phyloP scores from a whole-genome alignment of 92 coral and sea anemone species.

The Zoanthus gigantus region DNA sequence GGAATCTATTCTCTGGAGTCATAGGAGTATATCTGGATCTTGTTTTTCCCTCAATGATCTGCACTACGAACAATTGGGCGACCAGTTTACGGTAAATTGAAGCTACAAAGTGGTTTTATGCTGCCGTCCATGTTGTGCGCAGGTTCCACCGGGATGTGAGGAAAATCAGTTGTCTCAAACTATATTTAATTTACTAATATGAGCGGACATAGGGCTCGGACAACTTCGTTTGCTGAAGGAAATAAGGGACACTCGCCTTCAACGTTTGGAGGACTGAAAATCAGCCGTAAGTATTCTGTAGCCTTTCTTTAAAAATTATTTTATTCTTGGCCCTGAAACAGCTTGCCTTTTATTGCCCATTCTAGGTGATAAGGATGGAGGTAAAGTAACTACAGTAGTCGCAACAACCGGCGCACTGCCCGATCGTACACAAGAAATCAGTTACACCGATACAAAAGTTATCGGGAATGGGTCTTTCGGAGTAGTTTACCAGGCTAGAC shows the following conservation, averaged over 20 bases:
- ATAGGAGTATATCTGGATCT: slow-evolving; percentile 7
- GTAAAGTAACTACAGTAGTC: slow-evolving; percentile 98
- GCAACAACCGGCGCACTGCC: slow-evolving; percentile 99
- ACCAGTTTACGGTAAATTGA: slow-evolving; percentile 52
- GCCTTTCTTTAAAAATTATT: slow-evolving; percentile 46
- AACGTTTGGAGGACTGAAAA: slow-evolving; percentile 96
- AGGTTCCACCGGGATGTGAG: slow-evolving; percentile 74
- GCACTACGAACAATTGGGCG: slow-evolving; percentile 44
- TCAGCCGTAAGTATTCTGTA: slow-evolving; percentile 92
- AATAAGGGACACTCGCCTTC: slow-evolving; percentile 90
- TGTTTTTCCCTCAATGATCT: slow-evolving; percentile 41
- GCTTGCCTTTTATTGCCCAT: slow-evolving; percentile 58
- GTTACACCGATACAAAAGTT: slow-evolving; percentile 99
- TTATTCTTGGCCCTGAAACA: slow-evolving; percentile 30
- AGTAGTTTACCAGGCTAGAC: slow-evolving; percentile 98
- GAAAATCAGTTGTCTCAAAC: slow-evolving; percentile 58
- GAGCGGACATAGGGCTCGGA: slow-evolving; percentile 99
- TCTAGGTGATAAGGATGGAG: slow-evolving; percentile 99
- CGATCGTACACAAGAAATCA: slow-evolving; percentile 99
- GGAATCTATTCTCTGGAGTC: slow-evolving; percentile 41
- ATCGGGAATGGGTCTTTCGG: slow-evolving; percentile 99
- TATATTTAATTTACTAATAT: slow-evolving; percentile 72
- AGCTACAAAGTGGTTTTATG: slow-evolving; percentile 22
- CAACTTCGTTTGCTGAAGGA: slow-evolving; percentile 98
- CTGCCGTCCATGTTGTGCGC: slow-evolving; percentile 50